Conservation (phyloP, 2,888 invertebrate species). For the Lapara coniferarum region DNA sequence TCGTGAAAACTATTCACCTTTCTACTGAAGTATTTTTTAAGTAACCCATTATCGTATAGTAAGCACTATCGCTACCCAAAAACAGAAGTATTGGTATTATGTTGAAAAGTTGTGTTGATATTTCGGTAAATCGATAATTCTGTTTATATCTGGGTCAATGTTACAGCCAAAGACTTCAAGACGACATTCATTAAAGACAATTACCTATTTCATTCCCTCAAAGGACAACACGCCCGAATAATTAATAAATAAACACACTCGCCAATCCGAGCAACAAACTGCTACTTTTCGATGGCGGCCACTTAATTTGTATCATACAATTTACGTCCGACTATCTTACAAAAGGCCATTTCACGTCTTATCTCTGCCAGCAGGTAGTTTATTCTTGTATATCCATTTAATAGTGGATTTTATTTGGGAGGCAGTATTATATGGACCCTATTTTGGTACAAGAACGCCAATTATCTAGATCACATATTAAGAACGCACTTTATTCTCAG, state of each 20-base stretch:
- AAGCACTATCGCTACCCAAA: too few species aligned
- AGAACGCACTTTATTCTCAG: constrained; percentile 78
- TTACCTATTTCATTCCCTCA: not conserved
- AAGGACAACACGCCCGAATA: not conserved
- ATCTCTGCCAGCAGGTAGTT: constrained; percentile 16
- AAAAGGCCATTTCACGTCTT: constrained; percentile 23
- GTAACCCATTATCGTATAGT: too few species aligned
- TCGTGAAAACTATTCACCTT: too few species aligned
- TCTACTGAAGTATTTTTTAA: too few species aligned
- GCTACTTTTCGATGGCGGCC: constrained; percentile 9
- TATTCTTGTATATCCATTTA: constrained; percentile 23
- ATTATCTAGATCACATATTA: constrained; percentile 81
- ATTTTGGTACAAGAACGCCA: constrained; percentile 77
- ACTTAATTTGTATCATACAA: constrained; percentile 20
- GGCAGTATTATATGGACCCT: constrained; percentile 58
- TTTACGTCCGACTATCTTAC: constrained; percentile 24
- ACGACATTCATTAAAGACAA: not conserved
- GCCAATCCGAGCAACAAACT: constrained; percentile 6
- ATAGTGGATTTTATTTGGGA: constrained; percentile 39
- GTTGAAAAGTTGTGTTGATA: too few species aligned
- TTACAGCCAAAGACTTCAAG: too few species aligned
- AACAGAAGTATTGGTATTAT: too few species aligned
- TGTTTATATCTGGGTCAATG: too few species aligned
- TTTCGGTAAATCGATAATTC: too few species aligned
- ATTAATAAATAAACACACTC: constrained; percentile 16